A percentile compares a stretch with the other conserved stretches of the same genome.
These are phyloP conservation scores for Podotricha telesiphe DNA, from an alignment of 2,888 invertebrate genomes.

Conservation along the genomic window DNA sequence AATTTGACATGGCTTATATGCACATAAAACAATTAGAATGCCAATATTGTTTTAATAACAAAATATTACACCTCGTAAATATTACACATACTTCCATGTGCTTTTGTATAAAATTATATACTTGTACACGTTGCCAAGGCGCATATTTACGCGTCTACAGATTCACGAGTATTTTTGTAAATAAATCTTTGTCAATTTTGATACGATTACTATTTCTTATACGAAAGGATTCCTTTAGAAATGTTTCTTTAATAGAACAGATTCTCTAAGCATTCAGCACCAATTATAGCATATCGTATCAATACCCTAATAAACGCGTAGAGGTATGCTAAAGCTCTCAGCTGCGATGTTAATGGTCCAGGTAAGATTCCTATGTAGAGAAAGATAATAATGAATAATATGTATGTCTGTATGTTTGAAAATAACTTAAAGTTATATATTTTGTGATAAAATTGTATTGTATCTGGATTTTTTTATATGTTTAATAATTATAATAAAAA, in stretches of 20 bases:
- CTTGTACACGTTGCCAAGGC: too few species aligned
- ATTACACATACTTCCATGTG: too few species aligned
- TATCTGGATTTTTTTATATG: not conserved
- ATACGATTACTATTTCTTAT: constrained; percentile 4
- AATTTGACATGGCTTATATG: too few species aligned
- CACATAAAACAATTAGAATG: too few species aligned
- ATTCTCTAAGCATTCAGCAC: constrained; percentile 44
- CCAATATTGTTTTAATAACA: too few species aligned
- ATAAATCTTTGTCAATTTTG: not conserved
- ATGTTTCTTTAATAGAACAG: constrained; percentile 16
- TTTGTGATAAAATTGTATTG: not conserved
- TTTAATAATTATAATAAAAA: too few species aligned
- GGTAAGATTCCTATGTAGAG: constrained; percentile 60
- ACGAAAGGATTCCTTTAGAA: not conserved
- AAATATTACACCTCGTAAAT: too few species aligned
- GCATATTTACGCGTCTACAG: not conserved
- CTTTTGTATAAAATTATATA: too few species aligned
- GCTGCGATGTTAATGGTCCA: constrained; percentile 62
- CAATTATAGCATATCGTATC: constrained; percentile 54
- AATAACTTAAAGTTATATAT: not conserved
- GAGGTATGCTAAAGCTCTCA: constrained; percentile 57
- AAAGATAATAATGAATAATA: constrained; percentile 62
- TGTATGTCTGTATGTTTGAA: not conserved
- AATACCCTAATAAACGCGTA: constrained; percentile 54
- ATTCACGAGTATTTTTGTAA: not conserved